These are phyloP conservation scores for Pantherophis guttatus DNA, from an alignment of 2,113 vertebrate genomes.

Conservation along the genomic window DNA sequence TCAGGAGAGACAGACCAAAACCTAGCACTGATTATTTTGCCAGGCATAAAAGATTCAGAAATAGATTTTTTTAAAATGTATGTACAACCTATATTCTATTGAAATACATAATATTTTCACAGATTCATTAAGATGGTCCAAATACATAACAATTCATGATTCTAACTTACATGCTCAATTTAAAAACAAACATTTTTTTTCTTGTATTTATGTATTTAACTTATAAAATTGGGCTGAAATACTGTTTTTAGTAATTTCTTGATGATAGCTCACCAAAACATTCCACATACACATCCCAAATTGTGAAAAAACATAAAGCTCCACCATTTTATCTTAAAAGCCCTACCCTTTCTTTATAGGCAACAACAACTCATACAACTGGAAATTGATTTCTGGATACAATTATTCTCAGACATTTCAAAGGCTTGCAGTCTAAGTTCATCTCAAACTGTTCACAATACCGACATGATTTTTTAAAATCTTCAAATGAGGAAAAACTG, in stretches of 20 bases:
- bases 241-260: not conserved
- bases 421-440: not conserved
- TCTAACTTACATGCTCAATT: not conserved
- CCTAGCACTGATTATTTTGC: conserved; percentile 8
- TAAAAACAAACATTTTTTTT: not conserved
- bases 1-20: not conserved
- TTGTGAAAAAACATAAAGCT: not conserved
- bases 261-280: not conserved
- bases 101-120: not conserved
- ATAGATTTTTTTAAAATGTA: not conserved
- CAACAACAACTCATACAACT: not conserved
- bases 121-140: not conserved
- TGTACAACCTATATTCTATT: not conserved
- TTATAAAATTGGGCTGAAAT: not conserved
- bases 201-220: not conserved
- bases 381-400: not conserved
- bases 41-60: not conserved
- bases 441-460: not conserved
- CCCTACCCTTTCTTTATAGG: not conserved
- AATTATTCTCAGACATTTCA: not conserved
- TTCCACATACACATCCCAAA: not conserved
- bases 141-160: not conserved
- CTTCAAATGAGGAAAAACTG: not conserved
- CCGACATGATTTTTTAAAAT: not conserved
- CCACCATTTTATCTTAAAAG: not conserved